Base-by-base conservation (phyloP, 35 echinoderm and acorn worm genomes). In the Anneissia japonica region DNA sequence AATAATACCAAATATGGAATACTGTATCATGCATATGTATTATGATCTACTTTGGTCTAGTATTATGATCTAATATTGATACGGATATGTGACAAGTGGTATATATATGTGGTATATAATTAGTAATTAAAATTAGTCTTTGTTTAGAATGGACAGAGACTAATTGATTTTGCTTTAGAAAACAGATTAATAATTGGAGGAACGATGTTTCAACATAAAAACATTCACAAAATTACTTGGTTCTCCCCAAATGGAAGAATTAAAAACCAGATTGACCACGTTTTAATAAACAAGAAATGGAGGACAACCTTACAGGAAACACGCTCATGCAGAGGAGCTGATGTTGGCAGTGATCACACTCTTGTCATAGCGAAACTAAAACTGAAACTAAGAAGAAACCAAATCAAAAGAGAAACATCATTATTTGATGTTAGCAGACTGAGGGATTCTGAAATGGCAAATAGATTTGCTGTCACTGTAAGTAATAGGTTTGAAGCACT, bases 161-260 rank as follows among this genome's bases (percentile, higher is more conserved):
- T 87, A 11, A 56, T 80, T 9, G 75, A 87, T 29, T 43, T 87
- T 46, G 77, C 74, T 35, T 33, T 14, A 11, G 10, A 79, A 28
- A 79, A 87, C 40, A n/a, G 73, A 13, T 72, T 79, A 26, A 74
- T 32, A 73, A 84, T 84, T 84, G 83, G 83, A 30, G 56, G 45
- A 74, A 31, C 83, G 16, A 19, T 84, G 13, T 84, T 84, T 35
- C 45, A 84, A 35, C n/a, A 84, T 35, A 76, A 84, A 35, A 56
- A 84, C 51, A 84, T 84, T 31, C 83, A 84, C 83, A 84, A 84
- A 56, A 84, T 84, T 14, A 30, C 83, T 16, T 84, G 83, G 83
- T 72, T 84, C 43, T 84, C 83, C 35, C 56, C 56, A n/a, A 56
- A 84, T 40, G 1, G 31, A n/a, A 74, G 41, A 74, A 84, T 35